Base-by-base conservation (phyloP, 1,140 invertebrate genomes). In the Diabrotica undecimpunctata region DNA sequence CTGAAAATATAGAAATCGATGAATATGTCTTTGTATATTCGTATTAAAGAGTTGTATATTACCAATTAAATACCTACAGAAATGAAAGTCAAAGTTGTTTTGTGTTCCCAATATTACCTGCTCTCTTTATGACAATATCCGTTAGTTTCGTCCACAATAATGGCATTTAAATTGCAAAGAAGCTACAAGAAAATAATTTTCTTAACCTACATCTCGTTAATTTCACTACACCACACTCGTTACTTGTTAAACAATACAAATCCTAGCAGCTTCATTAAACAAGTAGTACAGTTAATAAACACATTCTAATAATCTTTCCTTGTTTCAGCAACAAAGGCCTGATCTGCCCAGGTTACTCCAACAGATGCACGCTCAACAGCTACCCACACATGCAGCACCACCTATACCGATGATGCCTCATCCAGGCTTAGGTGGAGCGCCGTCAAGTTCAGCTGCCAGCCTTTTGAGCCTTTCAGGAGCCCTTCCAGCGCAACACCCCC, bases 341-440 rank as follows among this genome's bases (percentile, higher is more conserved):
- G 90, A 91, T 76, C 77, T 91, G 58, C 90, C 89, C 2, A 83
- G 90, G 77, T 74, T 91, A 70, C 78, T 91, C 77, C 92, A 94
- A 80, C 93, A 95, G 82, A 94, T 96, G 92, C 93, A 96, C 74
- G 92, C 93, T 7, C 88, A 93, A 75, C 91, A 95, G 79, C 75
- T 95, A 66, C 92, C 92, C 14, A 81, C 82, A 2, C 88, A 90
- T 70, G 88, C 90, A 5, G 84, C 84, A 7, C 92, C 94, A 74
- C 83, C 89, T 65, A 82, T 89, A 12, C 86, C 87, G 10, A 87
- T 89, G 83, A 81, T 87, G 74, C 90, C 90, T 35, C 91, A 92
- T 78, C 90, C 90, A 9, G 85, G 87, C 51, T 78, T 88, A 36
- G 90, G 88, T 7, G 86, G 87, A 35, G 80, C 86, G 14, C 83